These are phyloP conservation scores for Agapornis canus DNA, from an alignment of 2,797 vertebrate genomes.

Conservation along the genomic window DNA sequence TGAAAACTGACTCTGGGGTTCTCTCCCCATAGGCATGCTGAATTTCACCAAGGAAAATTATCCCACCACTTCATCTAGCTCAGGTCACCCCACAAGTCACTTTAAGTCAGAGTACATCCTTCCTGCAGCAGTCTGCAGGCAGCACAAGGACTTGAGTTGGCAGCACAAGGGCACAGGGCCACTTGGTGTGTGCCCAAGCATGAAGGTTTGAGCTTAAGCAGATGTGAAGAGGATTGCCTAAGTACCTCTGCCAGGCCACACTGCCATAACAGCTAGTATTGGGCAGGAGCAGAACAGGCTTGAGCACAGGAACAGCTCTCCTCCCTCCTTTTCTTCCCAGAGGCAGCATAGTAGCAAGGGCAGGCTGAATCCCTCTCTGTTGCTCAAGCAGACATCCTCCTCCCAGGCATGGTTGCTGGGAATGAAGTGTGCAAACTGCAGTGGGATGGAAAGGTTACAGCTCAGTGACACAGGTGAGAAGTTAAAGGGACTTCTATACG, in stretches of 20 bases:
- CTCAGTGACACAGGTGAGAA: not conserved
- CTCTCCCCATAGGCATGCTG: not conserved
- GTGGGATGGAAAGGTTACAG: not conserved
- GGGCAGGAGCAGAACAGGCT: rapidly evolving
- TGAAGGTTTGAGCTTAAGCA: not conserved
- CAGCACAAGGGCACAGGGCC: not conserved
- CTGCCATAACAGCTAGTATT: not conserved
- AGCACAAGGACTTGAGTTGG: not conserved
- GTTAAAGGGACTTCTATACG: not conserved
- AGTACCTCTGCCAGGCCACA: rapidly evolving
- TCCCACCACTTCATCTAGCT: rapidly evolving
- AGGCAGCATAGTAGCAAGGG: not conserved
- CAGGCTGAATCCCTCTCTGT: not conserved
- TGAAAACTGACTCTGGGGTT: not conserved
- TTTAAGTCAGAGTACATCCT: not conserved
- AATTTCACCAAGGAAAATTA: not conserved
- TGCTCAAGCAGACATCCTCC: rapidly evolving
- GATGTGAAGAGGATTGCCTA: not conserved
- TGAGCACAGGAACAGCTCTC: not conserved
- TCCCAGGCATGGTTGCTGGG: not conserved
- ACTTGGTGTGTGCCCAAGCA: not conserved
- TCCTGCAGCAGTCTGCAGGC: rapidly evolving
- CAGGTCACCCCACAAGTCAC: not conserved
- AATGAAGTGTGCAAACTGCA: not conserved
- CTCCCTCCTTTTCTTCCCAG: not conserved